These are phyloP conservation scores for Caenorhabditis sinica DNA, from an alignment of 2,888 invertebrate genomes.

Conservation along the genomic window DNA sequence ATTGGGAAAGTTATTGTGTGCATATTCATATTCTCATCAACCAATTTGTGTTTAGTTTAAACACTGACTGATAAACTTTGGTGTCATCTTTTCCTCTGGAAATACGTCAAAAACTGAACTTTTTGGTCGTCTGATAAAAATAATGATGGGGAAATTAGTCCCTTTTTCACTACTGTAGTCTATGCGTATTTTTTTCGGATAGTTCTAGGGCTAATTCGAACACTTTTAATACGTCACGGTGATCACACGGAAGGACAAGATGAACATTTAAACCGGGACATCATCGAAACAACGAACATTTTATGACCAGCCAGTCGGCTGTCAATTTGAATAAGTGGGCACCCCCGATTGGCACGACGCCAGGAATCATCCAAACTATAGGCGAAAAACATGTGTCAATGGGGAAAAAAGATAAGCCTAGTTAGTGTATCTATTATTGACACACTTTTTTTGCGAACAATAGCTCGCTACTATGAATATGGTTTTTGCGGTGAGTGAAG, in stretches of 20 bases:
- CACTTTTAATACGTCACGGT: conserved; percentile 6
- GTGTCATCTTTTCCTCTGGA: conserved; percentile 12
- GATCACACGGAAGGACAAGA: not conserved
- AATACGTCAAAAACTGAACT: not conserved
- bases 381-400: conserved; percentile 47
- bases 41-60: conserved; percentile 13
- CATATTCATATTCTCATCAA: not conserved
- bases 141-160: not conserved
- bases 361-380: conserved; percentile 58
- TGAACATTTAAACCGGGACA: conserved; percentile 1
- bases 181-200: not conserved
- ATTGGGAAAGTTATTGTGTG: not conserved
- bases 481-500: conserved; percentile 12
- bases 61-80: conserved; percentile 25
- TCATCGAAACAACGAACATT: conserved; percentile 44
- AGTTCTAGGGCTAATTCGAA: conserved; percentile 20
- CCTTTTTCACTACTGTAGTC: not conserved
- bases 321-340: conserved; percentile 28
- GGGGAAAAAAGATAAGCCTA: conserved; percentile 27
- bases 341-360: conserved; percentile 28
- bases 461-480: conserved; percentile 35
- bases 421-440: conserved; percentile 17
- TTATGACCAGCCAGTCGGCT: not conserved
- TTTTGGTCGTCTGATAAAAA: conserved; percentile 1
- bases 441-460: conserved; percentile 20